phyloP scores from a whole-genome alignment of 1,140 invertebrate species.

The Lithobius niger region DNA sequence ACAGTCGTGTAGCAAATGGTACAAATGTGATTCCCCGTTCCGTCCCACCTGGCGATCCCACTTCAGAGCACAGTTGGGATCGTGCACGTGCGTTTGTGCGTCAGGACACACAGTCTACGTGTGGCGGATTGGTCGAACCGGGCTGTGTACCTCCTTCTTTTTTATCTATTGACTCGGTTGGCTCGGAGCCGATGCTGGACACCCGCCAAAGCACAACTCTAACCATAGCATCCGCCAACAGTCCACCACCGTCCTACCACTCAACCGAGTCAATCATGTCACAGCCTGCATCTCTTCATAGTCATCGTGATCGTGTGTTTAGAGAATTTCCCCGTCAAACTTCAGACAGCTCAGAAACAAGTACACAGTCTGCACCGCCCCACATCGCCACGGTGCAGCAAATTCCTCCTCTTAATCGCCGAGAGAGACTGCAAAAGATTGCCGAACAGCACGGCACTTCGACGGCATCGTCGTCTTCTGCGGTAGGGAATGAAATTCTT shows the following conservation, averaged over 20 bases:
- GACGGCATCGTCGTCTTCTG: background rate
- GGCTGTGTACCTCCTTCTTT: background rate
- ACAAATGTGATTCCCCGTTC: no score
- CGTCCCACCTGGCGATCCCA: no score
- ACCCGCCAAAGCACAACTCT: background rate
- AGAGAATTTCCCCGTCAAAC: background rate
- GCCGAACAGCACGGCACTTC: background rate
- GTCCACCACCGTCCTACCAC: constrained; percentile 6
- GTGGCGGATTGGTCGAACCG: no score
- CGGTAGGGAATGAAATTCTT: no score
- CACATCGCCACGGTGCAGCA: background rate
- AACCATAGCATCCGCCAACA: constrained; percentile 4
- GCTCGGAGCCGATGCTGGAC: background rate
- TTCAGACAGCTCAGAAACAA: constrained; percentile 1
- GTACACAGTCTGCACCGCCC: background rate
- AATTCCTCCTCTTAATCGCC: no score
- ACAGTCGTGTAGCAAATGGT: no score
- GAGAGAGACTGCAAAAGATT: background rate
- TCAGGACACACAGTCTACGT: background rate
- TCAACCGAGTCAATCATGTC: background rate
- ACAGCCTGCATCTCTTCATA: background rate
- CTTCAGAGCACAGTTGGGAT: no score
- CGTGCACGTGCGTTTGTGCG: no score
- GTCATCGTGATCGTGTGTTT: background rate
- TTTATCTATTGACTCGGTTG: background rate